Conservation (phyloP, 2,113 vertebrate species). For the Pycnonotus jocosus region DNA sequence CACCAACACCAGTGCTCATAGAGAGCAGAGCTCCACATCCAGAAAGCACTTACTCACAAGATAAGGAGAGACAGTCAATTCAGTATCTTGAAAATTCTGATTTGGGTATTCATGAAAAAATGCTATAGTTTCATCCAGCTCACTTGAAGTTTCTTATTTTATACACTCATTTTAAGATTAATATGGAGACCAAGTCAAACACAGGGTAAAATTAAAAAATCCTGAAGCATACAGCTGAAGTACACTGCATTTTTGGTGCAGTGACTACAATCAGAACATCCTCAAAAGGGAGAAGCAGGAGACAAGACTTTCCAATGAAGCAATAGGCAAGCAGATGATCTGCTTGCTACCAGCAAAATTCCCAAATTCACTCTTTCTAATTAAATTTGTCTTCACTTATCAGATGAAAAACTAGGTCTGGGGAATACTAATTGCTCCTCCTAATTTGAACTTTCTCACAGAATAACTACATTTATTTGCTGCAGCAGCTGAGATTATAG, state of each 20-base stretch:
- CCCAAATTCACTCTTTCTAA: conserved; percentile 27
- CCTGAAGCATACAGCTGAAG: background rate
- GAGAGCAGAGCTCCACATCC: background rate
- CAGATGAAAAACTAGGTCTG: conserved; percentile 24
- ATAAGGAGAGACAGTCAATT: background rate
- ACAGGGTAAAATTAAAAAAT: background rate
- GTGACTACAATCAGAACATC: background rate
- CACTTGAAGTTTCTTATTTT: background rate
- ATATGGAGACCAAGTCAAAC: background rate
- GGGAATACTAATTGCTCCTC: conserved; percentile 34
- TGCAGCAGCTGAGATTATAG: background rate
- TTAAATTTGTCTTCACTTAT: conserved; percentile 43
- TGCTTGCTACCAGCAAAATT: conserved; percentile 17
- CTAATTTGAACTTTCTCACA: conserved; percentile 30
- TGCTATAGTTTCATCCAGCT: background rate
- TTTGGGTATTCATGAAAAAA: background rate
- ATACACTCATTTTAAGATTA: background rate
- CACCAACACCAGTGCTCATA: background rate
- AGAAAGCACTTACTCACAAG: background rate
- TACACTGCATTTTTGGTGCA: background rate
- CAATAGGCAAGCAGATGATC: background rate
- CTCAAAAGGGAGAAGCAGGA: background rate
- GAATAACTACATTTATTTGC: background rate
- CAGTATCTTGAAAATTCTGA: background rate
- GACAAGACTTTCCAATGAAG: background rate